phyloP scores from a whole-genome alignment of 2,888 invertebrate species.

The Strigamia transsilvanica region DNA sequence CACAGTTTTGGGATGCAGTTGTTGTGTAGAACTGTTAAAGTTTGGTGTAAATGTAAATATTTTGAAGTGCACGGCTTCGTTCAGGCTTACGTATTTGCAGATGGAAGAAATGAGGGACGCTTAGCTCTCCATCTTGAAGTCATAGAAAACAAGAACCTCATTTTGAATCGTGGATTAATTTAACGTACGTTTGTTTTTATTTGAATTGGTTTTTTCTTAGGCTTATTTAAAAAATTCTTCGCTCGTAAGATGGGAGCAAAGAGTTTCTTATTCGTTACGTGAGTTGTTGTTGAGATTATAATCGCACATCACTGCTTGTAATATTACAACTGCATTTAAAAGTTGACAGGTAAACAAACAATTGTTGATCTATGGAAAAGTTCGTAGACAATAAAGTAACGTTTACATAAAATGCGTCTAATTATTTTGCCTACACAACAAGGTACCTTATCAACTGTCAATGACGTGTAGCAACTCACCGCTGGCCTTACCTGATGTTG shows the following conservation, averaged over 20 bases:
- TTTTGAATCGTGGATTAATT: neutral
- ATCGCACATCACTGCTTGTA: constrained; percentile 45
- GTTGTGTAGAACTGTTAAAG: constrained; percentile 38
- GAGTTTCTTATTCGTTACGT: neutral
- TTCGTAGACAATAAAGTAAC: constrained; percentile 45
- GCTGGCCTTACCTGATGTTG: no score
- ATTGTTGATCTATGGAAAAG: constrained; percentile 41
- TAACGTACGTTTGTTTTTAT: neutral
- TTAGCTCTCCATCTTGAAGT: neutral
- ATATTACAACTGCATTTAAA: constrained; percentile 35
- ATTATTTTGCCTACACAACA: neutral
- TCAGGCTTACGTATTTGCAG: constrained; percentile 36
- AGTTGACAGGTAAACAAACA: constrained; percentile 35
- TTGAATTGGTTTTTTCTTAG: neutral
- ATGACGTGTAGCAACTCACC: no score
- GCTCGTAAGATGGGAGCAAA: neutral
- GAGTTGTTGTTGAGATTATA: constrained; percentile 32
- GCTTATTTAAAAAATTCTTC: neutral
- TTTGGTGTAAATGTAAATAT: constrained; percentile 38
- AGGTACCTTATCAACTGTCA: no score
- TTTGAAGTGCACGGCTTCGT: constrained; percentile 1
- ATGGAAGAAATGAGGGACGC: constrained; percentile 27
- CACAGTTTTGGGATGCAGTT: constrained; percentile 5
- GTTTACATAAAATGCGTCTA: constrained; percentile 16
- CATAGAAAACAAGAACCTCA: neutral